These are phyloP conservation scores for Crematogaster levior DNA, from an alignment of 2,888 invertebrate genomes.

Conservation along the genomic window DNA sequence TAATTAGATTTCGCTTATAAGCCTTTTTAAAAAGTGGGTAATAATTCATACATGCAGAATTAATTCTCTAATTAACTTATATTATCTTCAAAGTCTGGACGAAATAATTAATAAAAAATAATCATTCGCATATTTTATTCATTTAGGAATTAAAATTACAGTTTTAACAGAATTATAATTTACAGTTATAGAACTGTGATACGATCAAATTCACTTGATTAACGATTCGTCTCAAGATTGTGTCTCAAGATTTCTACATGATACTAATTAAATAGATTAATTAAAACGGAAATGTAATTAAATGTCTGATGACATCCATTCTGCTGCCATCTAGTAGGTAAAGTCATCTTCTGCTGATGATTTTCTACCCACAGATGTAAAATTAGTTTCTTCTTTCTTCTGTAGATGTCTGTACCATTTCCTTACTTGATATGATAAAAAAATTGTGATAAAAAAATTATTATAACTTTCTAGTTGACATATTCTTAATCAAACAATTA, in stretches of 20 bases:
- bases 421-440: not conserved
- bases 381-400: constrained; percentile 26
- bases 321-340: not conserved
- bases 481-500: not conserved
- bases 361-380: not conserved
- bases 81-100: not conserved
- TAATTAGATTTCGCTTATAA: not conserved
- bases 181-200: not conserved
- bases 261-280: constrained; percentile 8
- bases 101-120: not conserved
- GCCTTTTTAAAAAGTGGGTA: not conserved
- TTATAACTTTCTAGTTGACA: not conserved
- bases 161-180: not conserved
- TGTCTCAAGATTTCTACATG: not conserved
- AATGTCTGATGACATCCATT: not conserved
- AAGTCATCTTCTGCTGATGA: constrained; percentile 19
- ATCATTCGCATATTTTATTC: not conserved
- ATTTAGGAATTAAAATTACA: not conserved
- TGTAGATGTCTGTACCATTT: constrained; percentile 50
- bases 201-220: not conserved
- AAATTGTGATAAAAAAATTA: not conserved
- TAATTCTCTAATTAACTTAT: not conserved
- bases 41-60: not conserved
- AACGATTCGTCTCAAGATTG: not conserved
- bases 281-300: not conserved